phyloP scores from a whole-genome alignment of 2,113 vertebrate species.

The Callorhinus ursinus region DNA sequence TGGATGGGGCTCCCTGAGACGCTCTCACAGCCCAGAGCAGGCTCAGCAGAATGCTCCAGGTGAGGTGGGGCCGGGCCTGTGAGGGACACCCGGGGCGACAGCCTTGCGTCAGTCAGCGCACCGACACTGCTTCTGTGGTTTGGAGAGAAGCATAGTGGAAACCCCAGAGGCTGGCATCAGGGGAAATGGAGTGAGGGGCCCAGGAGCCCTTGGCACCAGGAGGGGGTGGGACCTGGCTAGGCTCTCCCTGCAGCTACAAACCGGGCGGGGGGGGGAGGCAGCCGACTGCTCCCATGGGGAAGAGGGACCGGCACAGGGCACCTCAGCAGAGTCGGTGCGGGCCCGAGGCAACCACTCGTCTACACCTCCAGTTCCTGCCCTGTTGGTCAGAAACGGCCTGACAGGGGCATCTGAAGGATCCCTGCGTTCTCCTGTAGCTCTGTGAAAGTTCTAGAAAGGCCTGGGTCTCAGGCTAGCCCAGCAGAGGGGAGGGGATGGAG shows the following conservation, averaged over 20 bases:
- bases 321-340: fast-evolving
- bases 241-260: background rate
- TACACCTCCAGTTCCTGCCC: fast-evolving
- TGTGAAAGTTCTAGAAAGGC: background rate
- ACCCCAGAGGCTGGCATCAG: fast-evolving
- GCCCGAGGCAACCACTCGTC: fast-evolving
- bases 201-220: fast-evolving
- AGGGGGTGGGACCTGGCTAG: too few species aligned
- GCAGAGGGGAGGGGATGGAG: background rate
- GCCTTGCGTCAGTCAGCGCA: fast-evolving
- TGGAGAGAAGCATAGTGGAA: too few species aligned
- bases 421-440: fast-evolving
- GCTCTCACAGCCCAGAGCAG: fast-evolving
- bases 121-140: fast-evolving
- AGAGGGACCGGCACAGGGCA: background rate
- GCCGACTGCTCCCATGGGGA: fast-evolving
- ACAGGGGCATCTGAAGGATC: background rate
- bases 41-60: fast-evolving
- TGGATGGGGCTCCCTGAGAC: fast-evolving
- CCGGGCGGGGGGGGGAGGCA: too few species aligned
- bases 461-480: background rate
- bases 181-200: fast-evolving
- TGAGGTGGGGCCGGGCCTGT: too few species aligned
- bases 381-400: background rate
- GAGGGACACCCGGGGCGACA: background rate